A percentile compares a stretch with the other conserved stretches of the same genome.
phyloP scores from a whole-genome alignment of 2,113 vertebrate genomes.

The Atrichornis clamosus region DNA sequence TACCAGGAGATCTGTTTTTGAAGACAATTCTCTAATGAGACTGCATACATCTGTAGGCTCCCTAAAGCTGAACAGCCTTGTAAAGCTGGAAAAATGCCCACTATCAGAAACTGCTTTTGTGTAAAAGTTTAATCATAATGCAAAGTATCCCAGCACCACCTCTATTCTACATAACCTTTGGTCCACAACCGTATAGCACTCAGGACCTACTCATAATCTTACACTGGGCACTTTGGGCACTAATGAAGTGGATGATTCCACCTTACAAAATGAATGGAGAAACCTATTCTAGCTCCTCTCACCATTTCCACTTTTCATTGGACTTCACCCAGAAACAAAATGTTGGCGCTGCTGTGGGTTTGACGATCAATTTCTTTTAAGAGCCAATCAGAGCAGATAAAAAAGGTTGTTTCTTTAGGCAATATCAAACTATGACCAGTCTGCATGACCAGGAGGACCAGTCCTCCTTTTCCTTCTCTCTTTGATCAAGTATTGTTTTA shows the following conservation, averaged over 20 bases:
- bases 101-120: constrained; percentile 7
- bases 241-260: neutral
- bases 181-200: neutral
- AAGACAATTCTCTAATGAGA: constrained; percentile 14
- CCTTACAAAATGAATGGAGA: constrained; percentile 58
- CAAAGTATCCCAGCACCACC: constrained; percentile 33
- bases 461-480: constrained; percentile 78
- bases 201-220: neutral
- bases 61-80: constrained; percentile 29
- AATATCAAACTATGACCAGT: constrained; percentile 68
- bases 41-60: neutral
- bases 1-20: constrained; percentile 9
- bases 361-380: constrained; percentile 76
- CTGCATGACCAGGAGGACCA: constrained; percentile 69
- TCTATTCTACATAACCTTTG: constrained; percentile 24
- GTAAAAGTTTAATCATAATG: constrained; percentile 10
- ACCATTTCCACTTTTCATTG: constrained; percentile 8
- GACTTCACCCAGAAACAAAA: constrained; percentile 37
- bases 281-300: constrained; percentile 60
- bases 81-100: neutral
- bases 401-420: constrained; percentile 65
- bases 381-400: constrained; percentile 68
- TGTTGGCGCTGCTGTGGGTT: constrained; percentile 79
- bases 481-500: constrained; percentile 78
- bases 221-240: neutral